Evolutionary conservation across 2,113 vertebrate species (phyloP), one percentile per base, ranked within the genome.

Genomic region (Callionymus lyra): DNA sequence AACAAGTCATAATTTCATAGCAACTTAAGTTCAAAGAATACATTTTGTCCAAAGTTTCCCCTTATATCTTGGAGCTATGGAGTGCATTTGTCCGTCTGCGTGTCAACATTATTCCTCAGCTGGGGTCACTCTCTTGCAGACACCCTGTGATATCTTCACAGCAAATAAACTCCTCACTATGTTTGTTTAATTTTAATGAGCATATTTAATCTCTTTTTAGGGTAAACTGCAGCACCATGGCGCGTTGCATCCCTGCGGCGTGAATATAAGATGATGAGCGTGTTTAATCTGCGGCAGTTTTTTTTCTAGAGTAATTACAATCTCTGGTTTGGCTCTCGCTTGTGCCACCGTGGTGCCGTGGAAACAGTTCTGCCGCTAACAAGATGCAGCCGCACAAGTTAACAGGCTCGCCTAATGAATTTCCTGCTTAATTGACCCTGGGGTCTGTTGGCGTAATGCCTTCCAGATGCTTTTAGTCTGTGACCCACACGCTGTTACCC

Each of bases 391-490:
- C 40, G 37, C 53, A 42, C 40, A 49, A 50, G 53, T 64, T 74
- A 71, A 15, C 59, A 63, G 65, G 9, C 58, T 59, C 54, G 46
- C 37, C 58, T 70, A 48, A 68, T 61, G 55, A 74, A 71, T 59
- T 58, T 68, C 56, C 53, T 3, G 34, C 40, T 56, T 55, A 52
- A 63, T 39, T 63, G 59, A 55, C 55, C 76, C 68, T 52, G 64
- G 41, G 38, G 44, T 57, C 40, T 69, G 65, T 63, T 68, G 54
- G 56, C 57, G 47, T 71, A 64, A 80, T 76, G 56, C 55, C 35
- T 43, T 60, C 59, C 77, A 79, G 76, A 81, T 76, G 72, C 52
- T 62, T 53, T n/a, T 31, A 6, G 38, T 68, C 37, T 32, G 9
- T 27, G 62, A 46, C 45, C 64, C 14, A 47, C 66, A 54, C 53